These are phyloP conservation scores for Cichlasoma orientale DNA, from an alignment of 2,797 vertebrate genomes.

Conservation along the genomic window DNA sequence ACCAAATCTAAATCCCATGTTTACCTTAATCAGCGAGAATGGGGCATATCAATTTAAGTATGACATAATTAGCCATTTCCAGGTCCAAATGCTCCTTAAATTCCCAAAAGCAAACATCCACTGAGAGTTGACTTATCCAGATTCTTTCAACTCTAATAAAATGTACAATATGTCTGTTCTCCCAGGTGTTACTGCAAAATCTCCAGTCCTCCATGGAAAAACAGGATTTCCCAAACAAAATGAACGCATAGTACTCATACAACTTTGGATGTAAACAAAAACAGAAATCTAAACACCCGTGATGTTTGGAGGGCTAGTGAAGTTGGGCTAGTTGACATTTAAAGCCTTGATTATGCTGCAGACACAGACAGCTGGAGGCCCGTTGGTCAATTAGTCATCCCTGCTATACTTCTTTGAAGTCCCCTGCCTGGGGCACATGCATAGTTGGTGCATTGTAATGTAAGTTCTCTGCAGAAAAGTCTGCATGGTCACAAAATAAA, in stretches of 20 bases:
- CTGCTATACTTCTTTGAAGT: too few species aligned
- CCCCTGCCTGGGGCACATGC: too few species aligned
- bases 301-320: background rate
- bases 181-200: background rate
- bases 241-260: background rate
- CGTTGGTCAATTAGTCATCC: too few species aligned
- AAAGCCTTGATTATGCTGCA: too few species aligned
- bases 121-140: rapidly evolving
- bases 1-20: background rate
- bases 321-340: background rate
- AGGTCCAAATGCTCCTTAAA: background rate
- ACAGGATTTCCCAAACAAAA: background rate
- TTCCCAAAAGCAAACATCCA: background rate
- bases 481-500: too few species aligned
- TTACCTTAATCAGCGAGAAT: background rate
- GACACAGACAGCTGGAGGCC: too few species aligned
- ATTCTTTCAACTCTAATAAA: background rate
- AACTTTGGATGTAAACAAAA: background rate
- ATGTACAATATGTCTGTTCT: background rate
- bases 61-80: background rate
- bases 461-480: too few species aligned
- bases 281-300: background rate
- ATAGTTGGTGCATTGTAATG: too few species aligned
- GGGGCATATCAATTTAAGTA: background rate
- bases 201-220: background rate